These are phyloP conservation scores for Brachycybe producta DNA, from an alignment of 2,888 invertebrate genomes.

Conservation along the genomic window DNA sequence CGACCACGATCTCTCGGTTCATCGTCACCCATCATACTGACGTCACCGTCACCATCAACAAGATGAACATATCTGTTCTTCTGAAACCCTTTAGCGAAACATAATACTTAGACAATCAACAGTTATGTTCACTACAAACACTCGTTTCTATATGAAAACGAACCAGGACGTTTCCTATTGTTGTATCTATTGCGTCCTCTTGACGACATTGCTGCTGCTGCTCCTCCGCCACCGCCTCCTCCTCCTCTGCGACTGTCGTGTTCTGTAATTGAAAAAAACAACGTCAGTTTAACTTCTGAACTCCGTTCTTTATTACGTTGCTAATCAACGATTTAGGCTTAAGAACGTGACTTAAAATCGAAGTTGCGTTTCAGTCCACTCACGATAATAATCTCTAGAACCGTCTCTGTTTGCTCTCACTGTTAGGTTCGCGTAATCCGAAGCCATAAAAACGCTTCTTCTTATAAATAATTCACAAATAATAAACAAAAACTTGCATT, in stretches of 20 bases:
- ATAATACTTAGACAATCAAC: not conserved
- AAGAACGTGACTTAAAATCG: no score
- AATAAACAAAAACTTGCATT: no score
- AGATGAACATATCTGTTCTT: not conserved
- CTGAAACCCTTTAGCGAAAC: not conserved
- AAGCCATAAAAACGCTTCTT: no score
- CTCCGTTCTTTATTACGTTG: not conserved
- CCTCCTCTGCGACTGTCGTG: not conserved
- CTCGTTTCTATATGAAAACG: not conserved
- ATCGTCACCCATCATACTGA: slow-evolving; percentile 5
- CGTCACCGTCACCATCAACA: slow-evolving; percentile 10
- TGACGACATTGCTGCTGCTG: not conserved
- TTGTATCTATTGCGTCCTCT: no score
- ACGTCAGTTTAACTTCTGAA: not conserved
- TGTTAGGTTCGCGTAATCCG: not conserved
- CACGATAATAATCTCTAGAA: not conserved
- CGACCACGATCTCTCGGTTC: not conserved
- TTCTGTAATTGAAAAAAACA: not conserved
- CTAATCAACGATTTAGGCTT: no score
- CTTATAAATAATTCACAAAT: no score
- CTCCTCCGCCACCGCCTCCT: slow-evolving; percentile 2
- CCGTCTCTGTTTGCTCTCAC: not conserved
- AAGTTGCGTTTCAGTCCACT: no score
- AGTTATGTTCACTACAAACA: not conserved
- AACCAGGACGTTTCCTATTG: not conserved